Evolutionary conservation across 2,888 invertebrate species (phyloP).

Genomic region (Torymus texanus): DNA sequence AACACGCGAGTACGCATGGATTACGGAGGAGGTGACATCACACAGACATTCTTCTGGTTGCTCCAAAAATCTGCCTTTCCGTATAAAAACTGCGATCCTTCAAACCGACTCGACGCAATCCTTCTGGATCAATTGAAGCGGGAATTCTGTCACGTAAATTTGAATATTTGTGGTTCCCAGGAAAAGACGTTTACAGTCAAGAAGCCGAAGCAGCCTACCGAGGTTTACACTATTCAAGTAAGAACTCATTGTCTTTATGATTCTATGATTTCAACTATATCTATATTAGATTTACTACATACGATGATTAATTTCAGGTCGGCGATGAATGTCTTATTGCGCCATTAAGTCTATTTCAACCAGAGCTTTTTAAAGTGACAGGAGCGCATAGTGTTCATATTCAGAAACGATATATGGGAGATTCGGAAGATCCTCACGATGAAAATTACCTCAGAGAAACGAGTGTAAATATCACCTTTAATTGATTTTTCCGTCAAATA

Average conservation of each 20-base stretch:
- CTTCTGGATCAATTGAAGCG: conserved; percentile 91
- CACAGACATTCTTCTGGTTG: conserved; percentile 91
- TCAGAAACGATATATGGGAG: conserved; percentile 83
- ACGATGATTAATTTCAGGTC: conserved; percentile 76
- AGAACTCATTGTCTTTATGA: background rate
- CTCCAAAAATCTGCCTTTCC: conserved; percentile 94
- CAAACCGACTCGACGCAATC: conserved; percentile 85
- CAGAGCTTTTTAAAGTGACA: conserved; percentile 91
- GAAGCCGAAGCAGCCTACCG: conserved; percentile 82
- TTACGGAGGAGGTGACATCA: conserved; percentile 94
- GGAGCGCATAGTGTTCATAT: conserved; percentile 84
- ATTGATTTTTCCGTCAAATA: background rate
- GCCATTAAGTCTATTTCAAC: conserved; percentile 90
- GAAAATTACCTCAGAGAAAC: conserved; percentile 94
- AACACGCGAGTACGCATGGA: conserved; percentile 89
- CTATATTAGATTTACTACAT: no score
- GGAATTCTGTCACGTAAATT: conserved; percentile 92
- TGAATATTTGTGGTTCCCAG: conserved; percentile 92
- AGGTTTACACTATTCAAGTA: conserved; percentile 85
- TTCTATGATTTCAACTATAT: background rate
- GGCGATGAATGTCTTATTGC: conserved; percentile 96
- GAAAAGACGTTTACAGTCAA: conserved; percentile 87
- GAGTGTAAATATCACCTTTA: conserved; percentile 77
- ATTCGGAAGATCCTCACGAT: conserved; percentile 95
- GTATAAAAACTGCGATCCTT: conserved; percentile 87